Evolutionary conservation across 2,113 vertebrate species (phyloP), one percentile per base, ranked within the genome.

Genomic region (Phoenicopterus ruber): DNA sequence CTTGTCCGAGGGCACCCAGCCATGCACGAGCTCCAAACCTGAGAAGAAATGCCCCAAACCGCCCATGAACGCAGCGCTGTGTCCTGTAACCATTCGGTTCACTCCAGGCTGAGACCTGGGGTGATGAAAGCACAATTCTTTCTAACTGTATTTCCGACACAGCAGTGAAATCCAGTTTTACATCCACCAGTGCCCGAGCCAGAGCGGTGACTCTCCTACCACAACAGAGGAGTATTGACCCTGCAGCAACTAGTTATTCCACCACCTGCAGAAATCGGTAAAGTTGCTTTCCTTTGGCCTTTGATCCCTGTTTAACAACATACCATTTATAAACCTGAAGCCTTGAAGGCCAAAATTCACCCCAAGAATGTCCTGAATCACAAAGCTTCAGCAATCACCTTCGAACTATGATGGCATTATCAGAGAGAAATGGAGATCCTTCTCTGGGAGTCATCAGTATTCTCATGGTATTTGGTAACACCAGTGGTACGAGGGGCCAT

Each of bases 401-500:
- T n/a, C 1, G 2, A 58, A 49, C 20, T 1, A 1, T 2, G 9
- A 2, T 2, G 6, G 36, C 0, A 0, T 8, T n/a, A 10, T 10
- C 73, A 38, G 46, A 34, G 47, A 58, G 50, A 79, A 9, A 7
- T 3, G 0, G 38, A 59, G 31, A 46, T 20, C 22, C 40, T 80
- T 78, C 74, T 15, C 52, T 52, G 18, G 16, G 21, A 47, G 17
- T 36, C 24, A n/a, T 2, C 65, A 54, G 2, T 54, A 3, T 10
- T 46, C 28, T 25, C 10, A 0, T 7, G 42, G 17, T 22, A 25
- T 10, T 34, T 1, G 1, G 32, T 20, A 4, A 19, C 32, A 25
- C 0, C 1, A 3, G 16, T 1, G 1, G 47, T 1, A 5, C 1
- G 0, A 40, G n/a, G 18, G 31, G 44, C 32, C 52, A 1, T 1